Evolutionary conservation across 2,888 invertebrate species (phyloP), one percentile per base, ranked within the genome.

Genomic region (Melikaiella ostensackeni): DNA sequence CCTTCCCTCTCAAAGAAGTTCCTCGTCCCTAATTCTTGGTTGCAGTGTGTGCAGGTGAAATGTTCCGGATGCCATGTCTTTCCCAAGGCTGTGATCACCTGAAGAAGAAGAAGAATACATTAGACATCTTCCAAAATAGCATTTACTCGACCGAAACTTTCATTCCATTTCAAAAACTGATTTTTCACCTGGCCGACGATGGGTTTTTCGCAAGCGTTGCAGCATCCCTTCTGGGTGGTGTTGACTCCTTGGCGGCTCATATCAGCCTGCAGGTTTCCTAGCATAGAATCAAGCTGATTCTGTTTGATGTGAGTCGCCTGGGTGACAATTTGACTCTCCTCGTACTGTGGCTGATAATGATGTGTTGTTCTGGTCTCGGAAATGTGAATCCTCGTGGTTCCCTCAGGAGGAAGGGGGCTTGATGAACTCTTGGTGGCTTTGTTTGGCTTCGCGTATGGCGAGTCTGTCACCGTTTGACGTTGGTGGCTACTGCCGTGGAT

Each of bases 31-130:
- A 99, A 93, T 92, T 98, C 98, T 90, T 98, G 97, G 89, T 96
- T 97, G 94, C 99, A 99, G 91, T 99, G 98, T 84, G 97, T 97
- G 93, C 99, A 99, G 80, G 96, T 97, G 93, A 99, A 99, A 92
- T 99, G 99, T 93, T 99, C 99, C 66, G 99, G 98, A 92, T 99
- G 99, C 99, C 99, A 99, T 82, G 99, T 98, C 92, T 98, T 97
- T 76, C 99, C 99, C 91, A 99, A 92, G 27, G 99, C 99, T 82
- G 99, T 99, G 91, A 98, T 97, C 86, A 98, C 97, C 94, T 95
- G 91, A 55, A 85, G 63, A 27, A 38, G 61, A 77, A 77, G 73
- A 30, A 38, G 38, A 55, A 19, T n/a, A n/a, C n/a, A n/a, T n/a
- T n/a, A 30, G 2, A 30, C 2, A 3, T 30, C 30, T 30, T 30